Evolutionary conservation across 2,888 invertebrate genomes (phyloP), one percentile per base, ranked within the genome.

Genomic region (Ophion slaviceki): DNA sequence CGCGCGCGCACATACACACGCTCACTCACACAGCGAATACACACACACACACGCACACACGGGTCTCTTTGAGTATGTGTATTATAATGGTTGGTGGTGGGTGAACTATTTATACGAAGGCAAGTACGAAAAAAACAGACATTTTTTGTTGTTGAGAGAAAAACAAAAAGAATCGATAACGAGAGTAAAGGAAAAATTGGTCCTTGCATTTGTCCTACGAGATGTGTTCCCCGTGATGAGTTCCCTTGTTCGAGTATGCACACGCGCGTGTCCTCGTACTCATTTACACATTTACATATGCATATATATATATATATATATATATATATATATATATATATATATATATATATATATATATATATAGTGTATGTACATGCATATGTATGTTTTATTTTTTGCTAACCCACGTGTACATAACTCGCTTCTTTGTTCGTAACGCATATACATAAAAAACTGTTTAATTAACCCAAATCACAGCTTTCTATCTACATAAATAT

Each of bases 341-440:
- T 82, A 87, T 87, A 7, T 45, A 62, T 53, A 32, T 66, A 24
- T 59, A 77, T 17, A 40, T 3, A 36, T 57, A 64, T 36, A 77
- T 8, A 47, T 8, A 11, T 6, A 3, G 24, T 62, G 28, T 64
- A 53, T 59, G 17, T 77, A 40, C 67, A 17, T 59, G 86, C 76
- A 80, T 84, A 87, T 59, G 66, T 84, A 72, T 87, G 45, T 77
- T 62, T 68, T 86, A 85, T 87, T 90, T 89, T 90, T 91, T 90
- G 93, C 93, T 93, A 93, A 93, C 93, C 92, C 92, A 92, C 92
- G 92, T 93, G 93, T 93, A 93, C 92, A 93, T 93, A 93, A 93
- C 92, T 93, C 90, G 93, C 93, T 93, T 93, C 90, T 93, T 93
- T 93, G 93, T 93, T 93, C 93, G 93, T 93, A 93, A 93, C 92